Conservation (phyloP, 2,888 invertebrate species). For the Entomobrya multifasciata region DNA sequence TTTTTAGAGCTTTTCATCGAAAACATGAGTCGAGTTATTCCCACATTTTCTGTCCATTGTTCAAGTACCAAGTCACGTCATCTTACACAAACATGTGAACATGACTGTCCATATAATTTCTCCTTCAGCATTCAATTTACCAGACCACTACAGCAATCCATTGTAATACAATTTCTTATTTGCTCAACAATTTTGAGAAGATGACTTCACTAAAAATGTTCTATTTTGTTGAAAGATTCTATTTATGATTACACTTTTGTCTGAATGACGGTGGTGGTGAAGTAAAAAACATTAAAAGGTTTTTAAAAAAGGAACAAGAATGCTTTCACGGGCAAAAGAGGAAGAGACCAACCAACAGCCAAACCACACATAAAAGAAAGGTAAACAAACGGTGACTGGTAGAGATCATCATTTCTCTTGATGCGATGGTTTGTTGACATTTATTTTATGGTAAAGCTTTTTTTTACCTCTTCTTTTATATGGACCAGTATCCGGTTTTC, state of each 20-base stretch:
- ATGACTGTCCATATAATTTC: slow-evolving; percentile 32
- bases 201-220: slow-evolving; percentile 38
- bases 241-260: slow-evolving; percentile 35
- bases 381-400: slow-evolving; percentile 54
- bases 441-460: neutral
- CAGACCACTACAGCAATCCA: neutral
- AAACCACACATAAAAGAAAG: neutral
- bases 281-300: neutral
- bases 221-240: neutral
- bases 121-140: neutral
- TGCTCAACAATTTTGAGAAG: slow-evolving; percentile 30
- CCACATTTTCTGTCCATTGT: neutral
- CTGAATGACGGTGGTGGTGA: too few relatives aligned
- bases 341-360: neutral
- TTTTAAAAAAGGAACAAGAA: neutral
- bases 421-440: neutral
- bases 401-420: slow-evolving; percentile 5
- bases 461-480: slow-evolving; percentile 2
- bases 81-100: too few relatives aligned
- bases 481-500: too few relatives aligned
- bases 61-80: slow-evolving; percentile 11
- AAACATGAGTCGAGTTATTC: slow-evolving; percentile 27
- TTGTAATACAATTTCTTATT: too few relatives aligned
- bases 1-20: neutral
- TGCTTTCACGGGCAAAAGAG: neutral